Evolutionary conservation across 53 echinoderm and acorn worm species (phyloP), one percentile per base, ranked within the genome.

Genomic region (Henricia sp.): DNA sequence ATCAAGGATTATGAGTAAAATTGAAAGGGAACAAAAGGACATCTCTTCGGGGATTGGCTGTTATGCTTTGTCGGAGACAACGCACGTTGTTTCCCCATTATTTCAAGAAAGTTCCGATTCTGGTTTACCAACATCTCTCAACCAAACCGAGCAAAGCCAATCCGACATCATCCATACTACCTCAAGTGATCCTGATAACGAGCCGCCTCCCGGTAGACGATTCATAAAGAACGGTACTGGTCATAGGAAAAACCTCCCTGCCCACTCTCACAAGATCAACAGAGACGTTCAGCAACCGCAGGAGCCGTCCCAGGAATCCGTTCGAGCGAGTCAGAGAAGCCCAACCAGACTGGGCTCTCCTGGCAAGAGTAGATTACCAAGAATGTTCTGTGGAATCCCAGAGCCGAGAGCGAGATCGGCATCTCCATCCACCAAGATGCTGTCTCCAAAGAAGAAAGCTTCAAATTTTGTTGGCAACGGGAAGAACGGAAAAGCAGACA

Each of bases 301-400:
- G 0, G 80, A 80, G 46, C 46, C 40, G 17, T 17, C 46, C n/a
- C 43, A 16, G 33, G 59, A 76, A 23, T 39, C 42, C 11, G 58
- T 59, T 16, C 43, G 80, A 36, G 20, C 80, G 4, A 64, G n/a
- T 8, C 48, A 64, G 80, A 62, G 80, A 20, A 64, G 64, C 64
- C 80, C 65, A 0, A 62, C 73, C 1, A 84, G 44, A 32, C 72
- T 72, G 2, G 58, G 39, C 33, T 84, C 85, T 42, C 72, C 72
- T 1, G 40, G 62, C 29, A 88, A 88, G 65, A 88, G 88, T 50
- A 70, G 82, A 53, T 62, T 82, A 26, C 88, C 72, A 1, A 41
- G 88, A 53, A 88, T 86, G 86, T 76, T 75, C 39, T 67, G 86
- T 52, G 86, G 86, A 12, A 86, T 75, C 28, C 86, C 86, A 33